phyloP scores from a whole-genome alignment of 2,113 vertebrate species.

The Cyanocitta stelleri region DNA sequence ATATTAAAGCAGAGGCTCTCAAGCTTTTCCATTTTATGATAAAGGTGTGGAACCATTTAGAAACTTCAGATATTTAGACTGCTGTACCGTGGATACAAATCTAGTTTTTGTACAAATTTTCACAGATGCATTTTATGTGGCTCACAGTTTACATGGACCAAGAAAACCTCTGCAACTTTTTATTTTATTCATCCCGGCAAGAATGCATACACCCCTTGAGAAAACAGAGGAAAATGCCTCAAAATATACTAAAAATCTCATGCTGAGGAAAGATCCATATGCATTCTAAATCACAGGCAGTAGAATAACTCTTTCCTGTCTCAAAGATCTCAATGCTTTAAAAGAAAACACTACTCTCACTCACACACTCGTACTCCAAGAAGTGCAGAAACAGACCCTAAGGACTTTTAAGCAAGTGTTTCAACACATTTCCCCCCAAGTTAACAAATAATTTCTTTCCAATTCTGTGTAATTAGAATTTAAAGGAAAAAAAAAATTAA shows the following conservation, averaged over 20 bases:
- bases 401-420: background rate
- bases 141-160: background rate
- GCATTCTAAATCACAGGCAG: background rate
- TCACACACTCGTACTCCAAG: fast-evolving
- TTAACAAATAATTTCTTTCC: background rate
- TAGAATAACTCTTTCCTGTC: background rate
- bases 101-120: background rate
- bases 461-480: background rate
- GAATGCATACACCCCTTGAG: background rate
- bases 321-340: background rate
- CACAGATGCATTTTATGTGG: background rate
- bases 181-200: background rate
- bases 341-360: background rate
- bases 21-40: background rate
- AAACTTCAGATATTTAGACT: background rate
- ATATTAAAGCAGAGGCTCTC: background rate
- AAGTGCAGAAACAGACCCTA: background rate
- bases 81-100: background rate
- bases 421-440: background rate
- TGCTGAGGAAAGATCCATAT: background rate
- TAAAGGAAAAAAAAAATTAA: background rate
- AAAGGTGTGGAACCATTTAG: background rate
- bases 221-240: background rate
- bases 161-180: background rate
- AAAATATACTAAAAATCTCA: background rate